Evolutionary conservation across 2,888 invertebrate genomes (phyloP).

Genomic region (Micoletzkya japonica): DNA sequence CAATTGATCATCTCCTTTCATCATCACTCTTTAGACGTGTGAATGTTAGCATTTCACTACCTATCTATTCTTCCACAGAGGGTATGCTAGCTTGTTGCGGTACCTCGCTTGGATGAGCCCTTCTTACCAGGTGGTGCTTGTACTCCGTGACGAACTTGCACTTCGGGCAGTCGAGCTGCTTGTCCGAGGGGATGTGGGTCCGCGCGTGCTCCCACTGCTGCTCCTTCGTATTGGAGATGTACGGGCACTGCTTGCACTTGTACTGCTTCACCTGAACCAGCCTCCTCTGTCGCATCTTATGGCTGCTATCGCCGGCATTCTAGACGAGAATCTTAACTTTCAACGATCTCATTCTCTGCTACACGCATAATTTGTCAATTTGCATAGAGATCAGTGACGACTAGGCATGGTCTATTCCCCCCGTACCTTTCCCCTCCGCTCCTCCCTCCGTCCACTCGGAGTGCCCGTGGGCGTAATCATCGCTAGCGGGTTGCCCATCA

Average conservation of each 20-base stretch:
- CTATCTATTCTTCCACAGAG: too few species aligned
- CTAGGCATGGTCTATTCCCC: too few species aligned
- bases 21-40: too few species aligned
- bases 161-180: constrained; percentile 83
- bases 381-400: too few species aligned
- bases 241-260: constrained; percentile 89
- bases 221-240: constrained; percentile 73
- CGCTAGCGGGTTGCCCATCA: constrained; percentile 66
- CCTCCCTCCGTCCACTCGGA: constrained; percentile 38
- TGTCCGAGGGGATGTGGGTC: constrained; percentile 87
- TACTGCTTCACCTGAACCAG: constrained; percentile 74
- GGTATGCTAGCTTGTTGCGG: too few species aligned
- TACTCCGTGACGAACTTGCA: constrained; percentile 98
- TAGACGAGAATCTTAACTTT: too few species aligned
- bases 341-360: not conserved
- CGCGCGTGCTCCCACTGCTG: constrained; percentile 91
- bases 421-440: constrained; percentile 44
- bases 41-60: too few species aligned
- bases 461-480: constrained; percentile 18
- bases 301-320: too few species aligned
- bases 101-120: not conserved
- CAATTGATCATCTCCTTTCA: too few species aligned
- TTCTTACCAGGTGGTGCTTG: constrained; percentile 83
- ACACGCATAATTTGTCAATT: not conserved
- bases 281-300: too few species aligned